A percentile compares a stretch with the other conserved stretches of the same genome.
Evolutionary conservation across 2,113 vertebrate genomes (phyloP).

Genomic region (Corynorhinus townsendii): DNA sequence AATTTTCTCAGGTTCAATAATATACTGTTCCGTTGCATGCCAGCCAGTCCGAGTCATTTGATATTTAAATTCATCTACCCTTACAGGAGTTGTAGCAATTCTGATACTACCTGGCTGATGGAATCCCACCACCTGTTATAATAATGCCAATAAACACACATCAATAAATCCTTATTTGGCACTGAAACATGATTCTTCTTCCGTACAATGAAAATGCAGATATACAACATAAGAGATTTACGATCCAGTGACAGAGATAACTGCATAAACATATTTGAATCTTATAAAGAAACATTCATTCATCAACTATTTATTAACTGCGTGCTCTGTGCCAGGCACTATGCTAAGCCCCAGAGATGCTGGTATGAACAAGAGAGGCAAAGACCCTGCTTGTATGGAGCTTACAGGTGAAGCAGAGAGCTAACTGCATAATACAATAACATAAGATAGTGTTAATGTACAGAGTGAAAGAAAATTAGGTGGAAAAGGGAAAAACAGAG

Average conservation of each 20-base stretch:
- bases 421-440: neutral
- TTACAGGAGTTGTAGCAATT: slow-evolving; percentile 89
- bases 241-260: neutral
- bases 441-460: neutral
- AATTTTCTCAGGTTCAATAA: slow-evolving; percentile 91
- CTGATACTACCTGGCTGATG: slow-evolving; percentile 97
- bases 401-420: neutral
- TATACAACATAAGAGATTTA: neutral
- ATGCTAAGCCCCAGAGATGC: neutral
- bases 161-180: neutral
- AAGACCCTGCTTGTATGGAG: neutral
- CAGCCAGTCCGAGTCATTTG: slow-evolving; percentile 94
- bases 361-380: neutral
- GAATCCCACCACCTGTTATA: slow-evolving; percentile 90
- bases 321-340: neutral
- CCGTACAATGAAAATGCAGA: neutral
- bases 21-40: slow-evolving; percentile 89
- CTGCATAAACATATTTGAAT: neutral
- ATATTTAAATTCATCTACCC: slow-evolving; percentile 96
- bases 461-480: neutral
- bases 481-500: neutral
- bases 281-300: neutral
- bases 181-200: neutral
- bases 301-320: neutral
- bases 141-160: slow-evolving; percentile 19